Evolutionary conservation across 2,888 invertebrate species (phyloP).

Genomic region (Aphidoletes aphidimyza): DNA sequence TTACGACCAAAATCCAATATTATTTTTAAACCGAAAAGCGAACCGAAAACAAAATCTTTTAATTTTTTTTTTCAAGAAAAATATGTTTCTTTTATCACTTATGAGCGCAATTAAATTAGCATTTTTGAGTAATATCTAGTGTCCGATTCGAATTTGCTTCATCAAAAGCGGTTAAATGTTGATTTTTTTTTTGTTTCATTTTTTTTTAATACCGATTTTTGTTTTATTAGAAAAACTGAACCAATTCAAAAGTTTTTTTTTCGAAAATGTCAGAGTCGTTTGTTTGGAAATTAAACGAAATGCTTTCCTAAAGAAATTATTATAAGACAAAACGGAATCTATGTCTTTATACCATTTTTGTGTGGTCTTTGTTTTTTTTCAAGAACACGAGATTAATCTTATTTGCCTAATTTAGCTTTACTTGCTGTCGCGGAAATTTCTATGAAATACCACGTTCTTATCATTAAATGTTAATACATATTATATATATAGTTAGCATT

Average conservation of each 20-base stretch:
- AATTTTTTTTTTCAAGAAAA: neutral
- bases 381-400: slow-evolving; percentile 11
- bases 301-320: neutral
- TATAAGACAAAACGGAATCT: neutral
- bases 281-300: too few relatives aligned
- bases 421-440: neutral
- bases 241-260: neutral
- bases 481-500: slow-evolving; percentile 6
- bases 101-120: slow-evolving; percentile 11
- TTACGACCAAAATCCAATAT: slow-evolving; percentile 30
- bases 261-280: too few relatives aligned
- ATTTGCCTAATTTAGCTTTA: slow-evolving; percentile 7
- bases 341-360: slow-evolving; percentile 7
- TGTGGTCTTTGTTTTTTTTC: slow-evolving; percentile 12
- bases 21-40: too few relatives aligned
- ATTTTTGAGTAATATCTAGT: slow-evolving; percentile 37
- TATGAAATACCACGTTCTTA: neutral
- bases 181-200: neutral
- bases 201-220: slow-evolving; percentile 19
- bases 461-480: neutral
- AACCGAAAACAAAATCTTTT: too few relatives aligned
- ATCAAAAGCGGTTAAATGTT: neutral
- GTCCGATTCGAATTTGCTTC: slow-evolving; percentile 9
- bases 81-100: slow-evolving; percentile 19
- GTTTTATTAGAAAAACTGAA: neutral